These are phyloP conservation scores for Eueremaeus valkanovi DNA, from an alignment of 2,888 invertebrate genomes.

Conservation along the genomic window DNA sequence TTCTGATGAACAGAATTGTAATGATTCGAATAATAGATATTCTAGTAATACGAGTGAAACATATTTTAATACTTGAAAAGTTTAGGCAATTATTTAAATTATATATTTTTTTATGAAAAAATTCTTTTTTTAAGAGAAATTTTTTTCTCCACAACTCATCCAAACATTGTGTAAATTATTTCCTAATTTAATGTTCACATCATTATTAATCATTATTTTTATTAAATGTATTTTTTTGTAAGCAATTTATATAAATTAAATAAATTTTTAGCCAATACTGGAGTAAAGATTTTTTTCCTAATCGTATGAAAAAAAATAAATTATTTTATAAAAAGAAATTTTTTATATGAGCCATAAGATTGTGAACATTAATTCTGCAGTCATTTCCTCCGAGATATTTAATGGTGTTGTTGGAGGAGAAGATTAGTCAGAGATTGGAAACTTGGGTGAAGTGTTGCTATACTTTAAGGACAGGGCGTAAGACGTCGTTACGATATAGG, in stretches of 20 bases:
- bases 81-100: neutral
- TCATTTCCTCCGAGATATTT: neutral
- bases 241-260: neutral
- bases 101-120: conserved; percentile 3
- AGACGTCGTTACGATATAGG: no score
- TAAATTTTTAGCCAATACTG: neutral
- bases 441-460: no score
- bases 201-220: conserved; percentile 10
- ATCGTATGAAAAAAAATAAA: no score
- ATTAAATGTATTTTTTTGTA: conserved; percentile 2
- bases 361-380: neutral
- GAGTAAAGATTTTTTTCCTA: no score
- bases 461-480: no score
- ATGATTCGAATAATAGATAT: conserved; percentile 49
- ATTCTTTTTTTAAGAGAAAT: no score
- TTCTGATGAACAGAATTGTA: conserved; percentile 56
- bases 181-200: conserved; percentile 21
- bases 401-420: no score
- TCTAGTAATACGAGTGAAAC: neutral
- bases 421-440: no score
- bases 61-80: neutral
- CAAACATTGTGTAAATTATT: conserved; percentile 32
- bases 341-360: no score
- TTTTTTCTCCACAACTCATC: conserved; percentile 3
- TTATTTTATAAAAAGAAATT: no score